phyloP scores from a whole-genome alignment of 2,797 vertebrate species.

The Channa striata region DNA sequence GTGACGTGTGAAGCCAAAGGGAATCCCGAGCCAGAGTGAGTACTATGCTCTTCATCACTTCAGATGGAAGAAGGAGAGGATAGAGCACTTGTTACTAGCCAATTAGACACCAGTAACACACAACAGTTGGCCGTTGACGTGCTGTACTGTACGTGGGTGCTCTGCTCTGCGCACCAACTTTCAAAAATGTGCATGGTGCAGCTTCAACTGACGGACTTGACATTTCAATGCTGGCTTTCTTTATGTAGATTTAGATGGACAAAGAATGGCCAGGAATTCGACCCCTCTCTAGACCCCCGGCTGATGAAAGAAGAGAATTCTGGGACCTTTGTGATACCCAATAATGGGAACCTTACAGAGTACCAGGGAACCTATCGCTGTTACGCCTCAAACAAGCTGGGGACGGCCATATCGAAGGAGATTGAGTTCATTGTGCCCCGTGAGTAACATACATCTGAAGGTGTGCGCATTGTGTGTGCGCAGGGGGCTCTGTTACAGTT shows the following conservation, averaged over 20 bases:
- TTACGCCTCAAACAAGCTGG: constrained; percentile 90
- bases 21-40: constrained; percentile 93
- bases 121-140: constrained; percentile 27
- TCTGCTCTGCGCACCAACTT: constrained; percentile 18
- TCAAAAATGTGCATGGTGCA: constrained; percentile 15
- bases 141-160: constrained; percentile 27
- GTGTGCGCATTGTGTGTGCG: constrained; percentile 16
- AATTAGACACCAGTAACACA: constrained; percentile 19
- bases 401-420: constrained; percentile 93
- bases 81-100: constrained; percentile 41
- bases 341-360: constrained; percentile 90
- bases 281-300: constrained; percentile 88
- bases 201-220: constrained; percentile 25
- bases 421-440: constrained; percentile 94
- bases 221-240: constrained; percentile 58
- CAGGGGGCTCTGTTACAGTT: constrained; percentile 63
- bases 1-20: constrained; percentile 95
- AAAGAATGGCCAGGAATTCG: constrained; percentile 91
- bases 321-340: constrained; percentile 93
- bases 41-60: constrained; percentile 41
- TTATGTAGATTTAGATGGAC: constrained; percentile 92
- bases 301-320: constrained; percentile 87
- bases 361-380: constrained; percentile 96
- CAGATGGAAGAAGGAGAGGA: constrained; percentile 14
- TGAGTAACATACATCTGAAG: constrained; percentile 79